A percentile compares a stretch with the other conserved stretches of the same genome.
phyloP scores from a whole-genome alignment of 2,113 vertebrate species.

The Prunella himalayana region DNA sequence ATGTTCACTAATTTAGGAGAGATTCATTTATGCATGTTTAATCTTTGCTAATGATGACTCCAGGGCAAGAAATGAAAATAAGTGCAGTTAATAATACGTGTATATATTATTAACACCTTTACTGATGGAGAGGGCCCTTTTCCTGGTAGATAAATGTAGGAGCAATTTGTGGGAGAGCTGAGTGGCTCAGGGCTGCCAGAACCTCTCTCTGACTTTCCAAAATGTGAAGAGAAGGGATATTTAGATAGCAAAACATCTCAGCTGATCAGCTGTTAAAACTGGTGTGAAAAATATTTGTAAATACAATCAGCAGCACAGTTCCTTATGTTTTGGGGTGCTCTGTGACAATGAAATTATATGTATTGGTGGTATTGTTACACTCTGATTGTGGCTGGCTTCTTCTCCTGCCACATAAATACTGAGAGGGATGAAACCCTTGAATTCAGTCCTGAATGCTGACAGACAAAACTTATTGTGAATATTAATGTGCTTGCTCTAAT shows the following conservation, averaged over 20 bases:
- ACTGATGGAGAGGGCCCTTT: slow-evolving; percentile 11
- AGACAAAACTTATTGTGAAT: slow-evolving; percentile 22
- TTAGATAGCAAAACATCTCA: background rate
- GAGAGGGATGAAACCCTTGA: background rate
- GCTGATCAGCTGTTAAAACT: background rate
- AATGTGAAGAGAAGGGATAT: background rate
- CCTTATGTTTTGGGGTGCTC: background rate
- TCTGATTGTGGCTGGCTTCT: background rate
- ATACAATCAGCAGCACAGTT: background rate
- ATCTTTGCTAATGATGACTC: slow-evolving; percentile 68
- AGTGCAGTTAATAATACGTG: slow-evolving; percentile 56
- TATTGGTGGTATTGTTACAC: background rate
- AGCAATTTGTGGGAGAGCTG: background rate
- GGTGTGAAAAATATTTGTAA: background rate
- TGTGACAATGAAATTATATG: background rate
- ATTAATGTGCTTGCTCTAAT: slow-evolving; percentile 38
- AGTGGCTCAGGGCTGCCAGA: background rate
- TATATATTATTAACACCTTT: slow-evolving; percentile 68
- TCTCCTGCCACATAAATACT: background rate
- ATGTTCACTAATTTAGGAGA: slow-evolving; percentile 40
- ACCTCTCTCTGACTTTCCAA: background rate
- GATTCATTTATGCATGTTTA: slow-evolving; percentile 66
- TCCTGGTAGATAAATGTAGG: slow-evolving; percentile 3
- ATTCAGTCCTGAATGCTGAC: background rate
- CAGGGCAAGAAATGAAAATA: slow-evolving; percentile 65